A percentile compares a stretch with the other conserved stretches of the same genome.
phyloP scores from a whole-genome alignment of 2,797 vertebrate species.

The Otolemur crassicaudatus region DNA sequence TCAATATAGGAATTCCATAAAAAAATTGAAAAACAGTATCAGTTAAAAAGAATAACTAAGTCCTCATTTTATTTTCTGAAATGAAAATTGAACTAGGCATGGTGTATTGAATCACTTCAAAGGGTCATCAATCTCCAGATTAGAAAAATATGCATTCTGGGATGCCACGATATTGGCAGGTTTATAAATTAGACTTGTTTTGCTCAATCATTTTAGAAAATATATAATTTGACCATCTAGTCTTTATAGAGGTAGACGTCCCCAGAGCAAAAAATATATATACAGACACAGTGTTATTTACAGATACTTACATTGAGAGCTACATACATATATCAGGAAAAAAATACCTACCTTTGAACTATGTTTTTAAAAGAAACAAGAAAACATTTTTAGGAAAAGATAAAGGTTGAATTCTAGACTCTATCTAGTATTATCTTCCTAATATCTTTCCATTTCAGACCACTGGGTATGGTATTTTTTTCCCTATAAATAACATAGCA shows the following conservation, averaged over 20 bases:
- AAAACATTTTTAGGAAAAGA: neutral
- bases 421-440: neutral
- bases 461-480: neutral
- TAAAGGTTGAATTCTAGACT: conserved; percentile 19
- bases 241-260: conserved; percentile 8
- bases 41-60: conserved; percentile 8
- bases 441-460: neutral
- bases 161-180: conserved; percentile 53
- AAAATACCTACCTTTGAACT: neutral
- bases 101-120: conserved; percentile 41
- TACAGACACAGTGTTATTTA: neutral
- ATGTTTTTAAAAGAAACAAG: neutral
- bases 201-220: conserved; percentile 68
- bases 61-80: conserved; percentile 65
- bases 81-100: conserved; percentile 64
- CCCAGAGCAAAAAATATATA: conserved; percentile 28
- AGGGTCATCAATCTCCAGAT: conserved; percentile 66
- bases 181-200: conserved; percentile 71
- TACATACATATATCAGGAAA: neutral
- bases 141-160: conserved; percentile 55
- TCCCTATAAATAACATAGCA: neutral
- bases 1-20: conserved; percentile 52
- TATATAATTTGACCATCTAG: conserved; percentile 19
- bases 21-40: conserved; percentile 63
- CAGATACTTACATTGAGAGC: neutral